Base-by-base conservation (phyloP, 1,140 invertebrate species). In the Rhagoletis zephyria region DNA sequence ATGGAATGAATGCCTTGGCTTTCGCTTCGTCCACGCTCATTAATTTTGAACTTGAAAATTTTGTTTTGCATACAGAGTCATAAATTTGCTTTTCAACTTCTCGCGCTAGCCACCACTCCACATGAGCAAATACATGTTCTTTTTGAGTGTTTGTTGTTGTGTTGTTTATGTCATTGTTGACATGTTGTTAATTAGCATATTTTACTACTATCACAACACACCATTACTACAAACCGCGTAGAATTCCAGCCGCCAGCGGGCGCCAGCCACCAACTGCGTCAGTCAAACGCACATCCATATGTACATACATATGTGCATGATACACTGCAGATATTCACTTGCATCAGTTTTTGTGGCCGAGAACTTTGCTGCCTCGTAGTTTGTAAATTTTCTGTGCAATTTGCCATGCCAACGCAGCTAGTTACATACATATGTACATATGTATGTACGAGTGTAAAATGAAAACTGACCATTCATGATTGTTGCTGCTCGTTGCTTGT, bases 31-130 rank as follows among this genome's bases (percentile, higher is more conserved):
- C 74, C 19, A 81, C 48, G 74, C 51, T 81, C 74, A 81, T 81
- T 81, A 81, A 81, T 81, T 81, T 81, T 59, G 74, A 81, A 81
- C 74, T 81, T 81, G 74, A 81, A 81, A 81, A 81, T 81, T 81
- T 81, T 81, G 74, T 81, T 81, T 81, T 81, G 74, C 48, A 9
- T 59, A 56, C 74, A 81, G 19, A 81, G 48, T 81, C 74, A 48
- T 81, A 81, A 81, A 56, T 81, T 81, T 81, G 74, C 74, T 30
- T 81, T 81, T 81, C 74, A 81, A 81, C 74, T 59, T 3, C 4
- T 56, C 6, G n/a, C n/a, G 30, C 30, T 30, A 30, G 30, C 74
- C 48, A 51, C 10, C 70, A 48, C 70, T n/a, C 16, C 70, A 51
- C 40, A 70, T 5, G 61, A 12, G 10, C 5, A 5, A 30, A 67